These are phyloP conservation scores for Xanthia icteritia DNA, from an alignment of 2,888 invertebrate genomes.

Conservation along the genomic window DNA sequence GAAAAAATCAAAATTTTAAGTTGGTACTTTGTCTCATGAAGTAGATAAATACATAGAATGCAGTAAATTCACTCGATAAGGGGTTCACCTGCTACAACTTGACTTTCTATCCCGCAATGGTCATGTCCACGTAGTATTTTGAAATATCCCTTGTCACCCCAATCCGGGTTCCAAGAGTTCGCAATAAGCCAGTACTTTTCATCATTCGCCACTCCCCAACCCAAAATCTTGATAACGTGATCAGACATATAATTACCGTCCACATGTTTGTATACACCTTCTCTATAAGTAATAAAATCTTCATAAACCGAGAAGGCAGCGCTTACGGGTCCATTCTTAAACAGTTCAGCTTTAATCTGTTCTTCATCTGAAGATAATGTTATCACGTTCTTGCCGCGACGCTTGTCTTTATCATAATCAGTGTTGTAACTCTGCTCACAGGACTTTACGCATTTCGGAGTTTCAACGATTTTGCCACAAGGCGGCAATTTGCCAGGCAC, in stretches of 20 bases:
- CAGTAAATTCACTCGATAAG: slow-evolving; percentile 15
- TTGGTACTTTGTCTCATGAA: background rate
- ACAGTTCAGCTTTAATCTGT: slow-evolving; percentile 34
- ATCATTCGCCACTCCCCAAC: slow-evolving; percentile 40
- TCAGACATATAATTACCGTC: rapidly evolving
- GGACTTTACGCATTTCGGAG: slow-evolving; percentile 7
- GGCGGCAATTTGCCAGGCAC: slow-evolving; percentile 24
- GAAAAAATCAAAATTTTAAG: background rate
- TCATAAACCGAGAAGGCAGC: background rate
- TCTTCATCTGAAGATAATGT: background rate
- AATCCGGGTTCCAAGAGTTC: slow-evolving; percentile 41
- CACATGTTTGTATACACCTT: slow-evolving; percentile 25
- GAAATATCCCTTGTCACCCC: slow-evolving; percentile 41
- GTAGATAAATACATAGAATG: background rate
- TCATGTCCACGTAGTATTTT: slow-evolving; percentile 36
- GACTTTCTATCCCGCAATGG: slow-evolving; percentile 25
- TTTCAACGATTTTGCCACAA: rapidly evolving
- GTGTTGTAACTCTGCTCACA: background rate
- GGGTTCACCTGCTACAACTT: slow-evolving; percentile 25
- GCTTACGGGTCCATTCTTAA: slow-evolving; percentile 26
- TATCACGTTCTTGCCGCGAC: slow-evolving; percentile 15
- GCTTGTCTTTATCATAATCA: slow-evolving; percentile 31
- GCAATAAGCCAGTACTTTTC: slow-evolving; percentile 44
- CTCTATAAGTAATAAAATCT: slow-evolving; percentile 17
- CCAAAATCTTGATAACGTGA: slow-evolving; percentile 30